phyloP scores from a whole-genome alignment of 1,140 invertebrate genomes.

The Polypedilum pembai region DNA sequence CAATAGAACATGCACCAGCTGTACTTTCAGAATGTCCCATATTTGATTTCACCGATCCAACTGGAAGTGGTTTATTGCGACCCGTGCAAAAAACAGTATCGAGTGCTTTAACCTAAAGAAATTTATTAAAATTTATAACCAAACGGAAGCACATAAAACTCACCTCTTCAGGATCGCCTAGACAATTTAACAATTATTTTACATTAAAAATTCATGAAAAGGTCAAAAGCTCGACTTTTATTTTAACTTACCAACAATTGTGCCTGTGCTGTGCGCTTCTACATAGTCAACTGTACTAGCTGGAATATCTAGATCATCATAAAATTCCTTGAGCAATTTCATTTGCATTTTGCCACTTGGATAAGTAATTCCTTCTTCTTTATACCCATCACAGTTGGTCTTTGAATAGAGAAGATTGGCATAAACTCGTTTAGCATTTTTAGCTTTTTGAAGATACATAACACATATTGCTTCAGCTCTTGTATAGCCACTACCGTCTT shows the following conservation, averaged over 20 bases:
- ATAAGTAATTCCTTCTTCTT: slow-evolving; percentile 83
- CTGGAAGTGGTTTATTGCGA: slow-evolving; percentile 58
- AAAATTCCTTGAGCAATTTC: slow-evolving; percentile 71
- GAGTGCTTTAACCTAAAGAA: too few species aligned
- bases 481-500: slow-evolving; percentile 65
- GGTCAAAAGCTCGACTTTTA: slow-evolving; percentile 77
- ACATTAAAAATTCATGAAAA: slow-evolving; percentile 34
- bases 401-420: slow-evolving; percentile 49
- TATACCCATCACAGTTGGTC: slow-evolving; percentile 82
- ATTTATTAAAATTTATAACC: too few species aligned
- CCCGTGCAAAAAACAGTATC: slow-evolving; percentile 59
- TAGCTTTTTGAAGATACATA: slow-evolving; percentile 72
- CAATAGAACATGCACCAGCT: slow-evolving; percentile 75
- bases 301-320: slow-evolving; percentile 70
- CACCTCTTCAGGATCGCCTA: too few species aligned
- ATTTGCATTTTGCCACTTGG: slow-evolving; percentile 79
- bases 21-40: slow-evolving; percentile 88
- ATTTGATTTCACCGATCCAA: slow-evolving; percentile 91
- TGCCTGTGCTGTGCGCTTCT: slow-evolving; percentile 87
- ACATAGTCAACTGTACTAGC: slow-evolving; percentile 68
- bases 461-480: slow-evolving; percentile 70
- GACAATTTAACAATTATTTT: too few species aligned
- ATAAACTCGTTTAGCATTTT: slow-evolving; percentile 69
- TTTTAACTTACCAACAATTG: slow-evolving; percentile 46
- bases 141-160: too few species aligned